Conservation (phyloP, 2,797 vertebrate species). For the Benthosema pterotum region DNA sequence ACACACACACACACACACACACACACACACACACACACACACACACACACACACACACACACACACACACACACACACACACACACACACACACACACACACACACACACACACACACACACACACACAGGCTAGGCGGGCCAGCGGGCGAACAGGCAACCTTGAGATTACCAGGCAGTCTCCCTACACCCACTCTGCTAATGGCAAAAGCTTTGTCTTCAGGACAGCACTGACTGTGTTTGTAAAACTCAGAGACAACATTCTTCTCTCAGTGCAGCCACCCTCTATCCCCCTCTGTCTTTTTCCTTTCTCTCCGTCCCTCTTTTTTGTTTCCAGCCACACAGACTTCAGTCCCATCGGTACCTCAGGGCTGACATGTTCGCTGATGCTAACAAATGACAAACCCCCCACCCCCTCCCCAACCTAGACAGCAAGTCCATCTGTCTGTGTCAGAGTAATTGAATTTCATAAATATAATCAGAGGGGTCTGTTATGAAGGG, state of each 20-base stretch:
- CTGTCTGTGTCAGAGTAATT: constrained; percentile 81
- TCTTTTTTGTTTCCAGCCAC: constrained; percentile 61
- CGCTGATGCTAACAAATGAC: constrained; percentile 76
- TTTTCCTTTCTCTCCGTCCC: constrained; percentile 3
- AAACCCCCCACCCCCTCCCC: constrained; percentile 56
- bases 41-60: too few relatives aligned
- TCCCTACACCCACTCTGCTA: too few relatives aligned
- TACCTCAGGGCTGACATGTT: constrained; percentile 67
- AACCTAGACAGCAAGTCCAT: constrained; percentile 73
- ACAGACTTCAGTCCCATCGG: constrained; percentile 47
- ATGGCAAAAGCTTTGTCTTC: not conserved
- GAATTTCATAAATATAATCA: constrained; percentile 82
- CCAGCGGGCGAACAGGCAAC: too few relatives aligned
- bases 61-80: too few relatives aligned
- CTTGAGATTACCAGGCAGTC: too few relatives aligned
- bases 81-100: too few relatives aligned
- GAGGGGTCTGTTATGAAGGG: constrained; percentile 74
- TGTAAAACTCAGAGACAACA: constrained; percentile 17
- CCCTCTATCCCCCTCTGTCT: constrained; percentile 12
- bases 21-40: too few relatives aligned
- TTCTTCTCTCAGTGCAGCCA: constrained; percentile 10
- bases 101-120: too few relatives aligned
- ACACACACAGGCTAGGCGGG: too few relatives aligned
- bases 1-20: too few relatives aligned
- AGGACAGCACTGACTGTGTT: not conserved